These are phyloP conservation scores for Anodontia alba DNA, from an alignment of 2,888 invertebrate genomes.

Conservation along the genomic window DNA sequence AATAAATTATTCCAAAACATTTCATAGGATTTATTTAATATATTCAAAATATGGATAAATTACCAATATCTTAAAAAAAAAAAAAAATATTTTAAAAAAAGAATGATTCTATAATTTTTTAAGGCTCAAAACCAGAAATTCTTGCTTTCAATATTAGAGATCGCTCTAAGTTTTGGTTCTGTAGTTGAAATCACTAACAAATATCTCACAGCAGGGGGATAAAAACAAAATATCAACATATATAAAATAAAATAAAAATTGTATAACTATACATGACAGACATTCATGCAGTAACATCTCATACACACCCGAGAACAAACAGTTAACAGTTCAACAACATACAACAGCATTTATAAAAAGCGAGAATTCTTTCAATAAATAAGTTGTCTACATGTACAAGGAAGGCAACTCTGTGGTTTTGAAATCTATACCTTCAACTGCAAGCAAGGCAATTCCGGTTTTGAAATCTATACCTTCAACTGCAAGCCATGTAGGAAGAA, in stretches of 20 bases:
- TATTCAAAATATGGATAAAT: too few species aligned
- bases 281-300: neutral
- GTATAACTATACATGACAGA: neutral
- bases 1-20: too few species aligned
- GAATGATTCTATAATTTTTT: too few species aligned
- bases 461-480: too few species aligned
- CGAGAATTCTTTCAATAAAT: neutral
- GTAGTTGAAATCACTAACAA: neutral
- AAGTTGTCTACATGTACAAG: neutral
- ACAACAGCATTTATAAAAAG: neutral
- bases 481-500: too few species aligned
- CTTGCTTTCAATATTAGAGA: neutral
- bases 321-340: neutral
- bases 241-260: slow-evolving; percentile 15
- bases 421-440: neutral
- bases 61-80: too few species aligned
- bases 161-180: neutral
- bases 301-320: neutral
- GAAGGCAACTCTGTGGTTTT: neutral
- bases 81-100: too few species aligned
- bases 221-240: slow-evolving; percentile 4
- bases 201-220: neutral
- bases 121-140: neutral
- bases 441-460: too few species aligned
- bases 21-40: too few species aligned